phyloP scores from a whole-genome alignment of 2,888 invertebrate species.

The Zootermopsis nevadensis region DNA sequence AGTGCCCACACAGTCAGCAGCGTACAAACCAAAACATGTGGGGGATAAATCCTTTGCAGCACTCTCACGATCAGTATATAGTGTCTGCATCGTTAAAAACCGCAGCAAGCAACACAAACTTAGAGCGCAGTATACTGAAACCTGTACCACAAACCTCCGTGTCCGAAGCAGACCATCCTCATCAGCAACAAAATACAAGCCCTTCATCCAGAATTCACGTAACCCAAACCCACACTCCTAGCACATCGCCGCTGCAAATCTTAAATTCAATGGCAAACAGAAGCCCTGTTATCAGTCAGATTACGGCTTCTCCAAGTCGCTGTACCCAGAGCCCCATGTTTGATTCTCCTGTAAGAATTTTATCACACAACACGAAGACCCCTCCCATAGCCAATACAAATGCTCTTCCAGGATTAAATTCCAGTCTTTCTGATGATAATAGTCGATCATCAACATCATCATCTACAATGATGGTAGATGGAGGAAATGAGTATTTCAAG shows the following conservation, averaged over 20 bases:
- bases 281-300: constrained; percentile 22
- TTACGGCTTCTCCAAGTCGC: not conserved
- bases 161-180: constrained; percentile 49
- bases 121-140: too few species aligned
- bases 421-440: constrained; percentile 23
- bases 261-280: constrained; percentile 45
- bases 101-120: too few species aligned
- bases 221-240: constrained; percentile 32
- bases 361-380: not conserved
- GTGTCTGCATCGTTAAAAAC: too few species aligned
- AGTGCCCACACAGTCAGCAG: not conserved
- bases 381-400: not conserved
- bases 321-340: not conserved
- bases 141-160: not conserved
- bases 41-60: not conserved
- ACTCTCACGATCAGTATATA: not conserved
- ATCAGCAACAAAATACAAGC: not conserved
- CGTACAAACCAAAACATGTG: not conserved
- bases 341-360: not conserved
- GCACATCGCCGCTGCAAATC: not conserved
- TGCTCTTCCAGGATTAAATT: constrained; percentile 56
- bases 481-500: not conserved
- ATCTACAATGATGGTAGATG: not conserved
- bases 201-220: not conserved
- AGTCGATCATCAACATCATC: not conserved